phyloP scores from a whole-genome alignment of 2,888 invertebrate species.

The Mythimna ferrago region DNA sequence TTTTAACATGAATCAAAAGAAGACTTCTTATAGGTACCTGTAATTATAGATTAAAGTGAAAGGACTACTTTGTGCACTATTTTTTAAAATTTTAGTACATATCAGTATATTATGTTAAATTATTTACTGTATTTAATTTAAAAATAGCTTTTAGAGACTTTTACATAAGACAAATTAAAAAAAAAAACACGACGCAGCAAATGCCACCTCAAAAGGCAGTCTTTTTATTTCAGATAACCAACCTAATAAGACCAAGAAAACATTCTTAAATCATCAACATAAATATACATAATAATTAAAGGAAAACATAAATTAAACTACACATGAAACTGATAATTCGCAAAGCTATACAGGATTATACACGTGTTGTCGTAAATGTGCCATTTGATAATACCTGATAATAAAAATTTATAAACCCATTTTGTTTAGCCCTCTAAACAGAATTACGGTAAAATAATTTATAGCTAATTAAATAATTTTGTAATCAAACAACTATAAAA shows the following conservation, averaged over 20 bases:
- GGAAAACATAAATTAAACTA: constrained; percentile 8
- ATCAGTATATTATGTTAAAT: too few relatives aligned
- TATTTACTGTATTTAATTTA: too few relatives aligned
- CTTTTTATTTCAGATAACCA: not conserved
- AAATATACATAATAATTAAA: constrained; percentile 1
- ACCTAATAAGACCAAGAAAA: not conserved
- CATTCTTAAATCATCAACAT: not conserved
- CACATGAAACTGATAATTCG: constrained; percentile 14
- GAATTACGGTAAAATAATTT: constrained; percentile 3
- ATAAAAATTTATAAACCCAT: constrained; percentile 9
- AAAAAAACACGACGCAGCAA: not conserved
- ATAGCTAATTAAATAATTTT: not conserved
- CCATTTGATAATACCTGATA: constrained; percentile 16
- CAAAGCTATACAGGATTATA: constrained; percentile 20
- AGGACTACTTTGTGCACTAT: too few relatives aligned
- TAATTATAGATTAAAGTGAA: too few relatives aligned
- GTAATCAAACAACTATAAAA: not conserved
- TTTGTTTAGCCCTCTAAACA: not conserved
- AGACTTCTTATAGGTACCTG: too few relatives aligned
- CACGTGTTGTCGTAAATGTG: constrained; percentile 11
- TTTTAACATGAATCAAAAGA: too few relatives aligned
- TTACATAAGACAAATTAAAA: too few relatives aligned
- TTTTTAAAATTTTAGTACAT: too few relatives aligned
- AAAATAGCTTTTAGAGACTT: too few relatives aligned
- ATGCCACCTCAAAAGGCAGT: not conserved